A percentile compares a stretch with the other conserved stretches of the same genome.
Conservation (phyloP, 2,888 invertebrate species). For the Cephus sareptanus region DNA sequence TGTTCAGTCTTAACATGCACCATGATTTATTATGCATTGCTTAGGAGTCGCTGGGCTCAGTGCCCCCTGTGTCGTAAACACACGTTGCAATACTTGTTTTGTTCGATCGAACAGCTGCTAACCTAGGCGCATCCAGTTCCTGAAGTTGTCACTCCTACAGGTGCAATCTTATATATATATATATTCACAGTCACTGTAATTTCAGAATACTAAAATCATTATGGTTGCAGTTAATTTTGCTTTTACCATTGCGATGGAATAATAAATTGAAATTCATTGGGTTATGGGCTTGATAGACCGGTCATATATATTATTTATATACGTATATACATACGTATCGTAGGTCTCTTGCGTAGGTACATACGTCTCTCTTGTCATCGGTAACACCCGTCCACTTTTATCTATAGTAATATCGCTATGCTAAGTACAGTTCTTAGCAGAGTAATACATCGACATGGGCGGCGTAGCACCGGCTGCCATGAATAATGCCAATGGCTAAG, state of each 20-base stretch:
- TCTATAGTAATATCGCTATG: neutral
- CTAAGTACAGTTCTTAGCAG: neutral
- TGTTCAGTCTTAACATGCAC: neutral
- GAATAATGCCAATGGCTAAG: neutral
- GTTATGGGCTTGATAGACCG: neutral
- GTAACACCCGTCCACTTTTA: neutral
- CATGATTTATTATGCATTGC: slow-evolving; percentile 53
- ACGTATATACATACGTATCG: neutral
- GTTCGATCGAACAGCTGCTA: slow-evolving; percentile 44
- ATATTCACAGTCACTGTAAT: neutral
- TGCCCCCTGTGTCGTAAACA: slow-evolving; percentile 53
- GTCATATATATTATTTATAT: neutral
- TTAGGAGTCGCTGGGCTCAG: slow-evolving; percentile 32
- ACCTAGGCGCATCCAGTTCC: slow-evolving; percentile 40
- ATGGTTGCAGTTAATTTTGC: neutral
- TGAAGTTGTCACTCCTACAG: slow-evolving; percentile 29
- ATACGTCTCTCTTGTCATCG: neutral
- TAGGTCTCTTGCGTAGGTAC: neutral
- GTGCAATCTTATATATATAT: neutral
- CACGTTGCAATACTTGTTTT: slow-evolving; percentile 43
- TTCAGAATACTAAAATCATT: neutral
- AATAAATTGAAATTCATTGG: neutral
- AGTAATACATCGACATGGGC: neutral
- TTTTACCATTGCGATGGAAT: neutral
- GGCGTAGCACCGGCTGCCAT: neutral